Evolutionary conservation across 2,113 vertebrate genomes (phyloP), one percentile per base, ranked within the genome.

Genomic region (Pomatorhinus ruficollis): DNA sequence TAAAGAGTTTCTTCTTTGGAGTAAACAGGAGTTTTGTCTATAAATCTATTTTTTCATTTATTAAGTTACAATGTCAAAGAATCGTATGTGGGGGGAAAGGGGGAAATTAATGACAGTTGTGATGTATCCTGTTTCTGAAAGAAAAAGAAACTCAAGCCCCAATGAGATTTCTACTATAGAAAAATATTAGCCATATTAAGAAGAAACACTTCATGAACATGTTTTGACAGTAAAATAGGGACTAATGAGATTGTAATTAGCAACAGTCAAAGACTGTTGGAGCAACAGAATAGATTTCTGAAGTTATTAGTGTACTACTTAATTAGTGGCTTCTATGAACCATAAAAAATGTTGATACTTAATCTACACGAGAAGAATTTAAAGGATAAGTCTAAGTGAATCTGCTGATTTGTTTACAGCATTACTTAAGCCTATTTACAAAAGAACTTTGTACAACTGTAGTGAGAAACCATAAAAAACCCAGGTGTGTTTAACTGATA

Each of bases 221-320:
- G 76, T 90, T 95, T 91, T 97, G 93, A 95, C 76, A 94, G 63
- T 57, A 87, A 91, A 96, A 54, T n/a, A 68, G 45, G 57, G 83
- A 95, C 80, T 97, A 97, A 97, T 95, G 87, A 66, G 78, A 28
- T 72, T 89, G 52, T 95, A 97, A 97, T 33, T 97, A 91, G 70
- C 90, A 97, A 94, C 59, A 97, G 68, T 65, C 65, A 91, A 47
- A 93, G 63, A 82, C 70, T 94, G 89, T 57, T 96, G 72, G 42
- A 89, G 66, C 70, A 96, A 97, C 90, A 95, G 90, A 97, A 93
- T 33, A 90, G 21, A 70, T 91, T 95, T 94, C 77, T 90, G 80
- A 96, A 95, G 72, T 76, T 84, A 95, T 93, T 96, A 95, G 40
- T 56, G 72, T 96, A 96, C 95, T 93, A 91, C 74, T 97, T 97